Conservation (phyloP, 2,797 vertebrate species). For the Valencia hispanica region DNA sequence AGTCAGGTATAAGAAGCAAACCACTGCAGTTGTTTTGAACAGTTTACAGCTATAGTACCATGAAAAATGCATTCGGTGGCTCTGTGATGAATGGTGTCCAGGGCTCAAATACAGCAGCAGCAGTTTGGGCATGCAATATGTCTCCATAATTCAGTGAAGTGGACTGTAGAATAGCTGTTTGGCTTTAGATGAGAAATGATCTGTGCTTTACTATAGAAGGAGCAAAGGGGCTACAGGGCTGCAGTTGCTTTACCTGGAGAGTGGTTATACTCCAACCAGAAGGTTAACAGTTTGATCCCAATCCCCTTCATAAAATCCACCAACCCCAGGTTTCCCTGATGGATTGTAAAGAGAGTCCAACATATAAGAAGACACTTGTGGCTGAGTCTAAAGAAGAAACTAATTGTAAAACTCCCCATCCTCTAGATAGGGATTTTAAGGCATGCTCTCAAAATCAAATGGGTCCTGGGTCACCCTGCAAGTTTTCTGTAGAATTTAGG, state of each 20-base stretch:
- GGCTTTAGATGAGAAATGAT: not conserved
- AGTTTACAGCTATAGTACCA: not conserved
- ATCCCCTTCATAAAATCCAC: not conserved
- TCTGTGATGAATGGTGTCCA: not conserved
- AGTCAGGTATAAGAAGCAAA: not conserved
- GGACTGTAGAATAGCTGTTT: constrained; percentile 2
- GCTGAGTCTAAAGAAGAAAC: not conserved
- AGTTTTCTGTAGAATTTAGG: too few species aligned
- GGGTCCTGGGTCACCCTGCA: too few species aligned
- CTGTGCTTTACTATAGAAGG: not conserved
- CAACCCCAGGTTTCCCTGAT: not conserved
- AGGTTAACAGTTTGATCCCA: not conserved
- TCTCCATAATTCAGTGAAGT: constrained; percentile 1
- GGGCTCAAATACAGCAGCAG: not conserved
- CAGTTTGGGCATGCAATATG: not conserved
- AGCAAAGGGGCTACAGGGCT: not conserved
- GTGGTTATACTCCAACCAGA: not conserved
- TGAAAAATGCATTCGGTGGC: constrained; percentile 3
- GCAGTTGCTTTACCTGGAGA: not conserved
- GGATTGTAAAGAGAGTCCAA: not conserved
- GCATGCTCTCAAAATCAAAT: too few species aligned
- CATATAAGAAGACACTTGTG: not conserved
- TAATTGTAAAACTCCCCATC: too few species aligned
- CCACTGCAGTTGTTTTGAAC: not conserved
- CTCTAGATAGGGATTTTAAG: too few species aligned